Percentiles rank a stretch among this genome's conserved stretches.
Evolutionary conservation across 2,888 invertebrate genomes (phyloP).

Genomic region (Escarpia spicata): DNA sequence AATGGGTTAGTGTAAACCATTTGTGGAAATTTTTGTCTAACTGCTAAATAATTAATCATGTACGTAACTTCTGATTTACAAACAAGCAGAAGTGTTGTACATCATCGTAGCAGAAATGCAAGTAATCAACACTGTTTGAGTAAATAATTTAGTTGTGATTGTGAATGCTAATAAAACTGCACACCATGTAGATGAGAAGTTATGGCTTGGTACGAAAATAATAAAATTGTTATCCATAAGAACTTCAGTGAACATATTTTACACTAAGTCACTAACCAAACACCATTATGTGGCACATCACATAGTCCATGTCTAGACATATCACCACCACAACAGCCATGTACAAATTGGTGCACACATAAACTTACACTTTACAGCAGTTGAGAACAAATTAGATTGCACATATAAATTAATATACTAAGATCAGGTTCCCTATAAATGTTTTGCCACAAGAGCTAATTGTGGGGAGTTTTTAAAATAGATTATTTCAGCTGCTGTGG

Average conservation of each 20-base stretch:
- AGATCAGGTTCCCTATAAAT: background rate
- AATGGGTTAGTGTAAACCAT: too few species aligned
- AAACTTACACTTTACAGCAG: background rate
- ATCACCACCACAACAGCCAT: background rate
- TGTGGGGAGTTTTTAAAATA: background rate
- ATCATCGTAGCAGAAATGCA: too few species aligned
- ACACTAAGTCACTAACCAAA: background rate
- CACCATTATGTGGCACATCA: slow-evolving; percentile 4
- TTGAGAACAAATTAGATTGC: background rate
- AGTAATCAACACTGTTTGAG: too few species aligned
- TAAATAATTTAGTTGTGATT: too few species aligned
- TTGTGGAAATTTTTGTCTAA: too few species aligned
- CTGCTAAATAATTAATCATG: too few species aligned
- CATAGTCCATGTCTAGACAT: background rate
- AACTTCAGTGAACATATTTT: background rate
- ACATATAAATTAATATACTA: background rate
- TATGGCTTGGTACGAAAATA: background rate
- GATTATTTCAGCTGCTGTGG: background rate
- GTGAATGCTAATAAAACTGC: too few species aligned
- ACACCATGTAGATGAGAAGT: background rate
- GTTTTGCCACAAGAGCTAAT: background rate
- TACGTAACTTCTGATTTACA: too few species aligned
- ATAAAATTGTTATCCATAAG: background rate
- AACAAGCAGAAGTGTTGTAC: too few species aligned
- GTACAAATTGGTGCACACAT: background rate